Base-by-base conservation (phyloP, 1,140 invertebrate genomes). In the Listronotus oregonensis region DNA sequence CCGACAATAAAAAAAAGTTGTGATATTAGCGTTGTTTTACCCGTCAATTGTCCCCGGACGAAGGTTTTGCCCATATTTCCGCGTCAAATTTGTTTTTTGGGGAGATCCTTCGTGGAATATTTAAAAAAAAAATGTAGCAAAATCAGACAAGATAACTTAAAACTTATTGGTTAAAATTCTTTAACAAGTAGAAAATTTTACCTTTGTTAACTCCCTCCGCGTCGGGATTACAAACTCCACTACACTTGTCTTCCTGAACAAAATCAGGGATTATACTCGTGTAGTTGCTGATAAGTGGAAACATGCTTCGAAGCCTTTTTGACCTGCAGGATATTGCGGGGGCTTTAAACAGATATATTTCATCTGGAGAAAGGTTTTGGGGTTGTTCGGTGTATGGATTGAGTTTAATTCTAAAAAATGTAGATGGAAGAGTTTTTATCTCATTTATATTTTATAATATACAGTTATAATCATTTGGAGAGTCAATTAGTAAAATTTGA, bases 261-360 rank as follows among this genome's bases (percentile, higher is more conserved):
- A 82, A 85, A 68, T 83, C 77, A 0, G 84, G 82, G 27, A 86
- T 77, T 65, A 78, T 64, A 67, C 72, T 75, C 0, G 82, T 79
- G 27, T 78, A 75, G 56, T 75, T 78, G 57, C 81, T 82, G 21
- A 85, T 65, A 40, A 50, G 69, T 18, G 84, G 82, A 59, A 82
- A 80, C 34, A 79, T 65, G 27, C 73, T 66, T n/a, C 73, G 69
- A 6, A 86, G 73, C 44, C 75, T 57, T 39, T 66, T 55, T 6
- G 84, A 83, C 59, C 80, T 79, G 54, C 75, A 80, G 55, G 68
- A 71, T 46, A 78, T 63, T 70, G 75, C 71, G 14, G 71, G 71
- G 17, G 68, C 69, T 44, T 77, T 73, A 15, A 69, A 61, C 4
- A 79, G 55, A 62, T 66, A 70, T n/a, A 57, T 47, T 58, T 73